A percentile compares a stretch with the other conserved stretches of the same genome.
Evolutionary conservation across 1,140 invertebrate species (phyloP).

Genomic region (Brachionus rotundiformis): DNA sequence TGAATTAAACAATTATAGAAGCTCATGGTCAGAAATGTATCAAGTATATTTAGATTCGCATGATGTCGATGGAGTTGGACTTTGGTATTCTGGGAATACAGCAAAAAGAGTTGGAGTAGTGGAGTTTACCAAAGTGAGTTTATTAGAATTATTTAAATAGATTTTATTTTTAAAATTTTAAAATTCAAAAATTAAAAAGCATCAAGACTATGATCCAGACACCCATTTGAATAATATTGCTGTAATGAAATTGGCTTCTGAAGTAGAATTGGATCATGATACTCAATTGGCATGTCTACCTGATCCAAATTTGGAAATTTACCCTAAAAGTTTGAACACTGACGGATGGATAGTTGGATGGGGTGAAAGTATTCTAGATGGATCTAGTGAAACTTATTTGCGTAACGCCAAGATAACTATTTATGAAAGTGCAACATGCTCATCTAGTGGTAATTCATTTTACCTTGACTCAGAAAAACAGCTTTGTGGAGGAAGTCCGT

Average conservation of each 20-base stretch:
- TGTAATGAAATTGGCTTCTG: not conserved
- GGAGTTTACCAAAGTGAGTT: slow-evolving; percentile 1
- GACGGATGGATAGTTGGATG: slow-evolving; percentile 19
- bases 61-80: not conserved
- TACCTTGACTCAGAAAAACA: not conserved
- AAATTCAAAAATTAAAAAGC: not conserved
- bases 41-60: not conserved
- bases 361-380: not conserved
- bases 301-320: not conserved
- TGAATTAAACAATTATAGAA: not conserved
- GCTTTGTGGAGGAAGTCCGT: not conserved
- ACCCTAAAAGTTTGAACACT: not conserved
- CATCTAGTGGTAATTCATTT: not conserved
- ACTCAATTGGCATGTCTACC: slow-evolving; percentile 34
- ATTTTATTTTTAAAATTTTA: too few relatives aligned
- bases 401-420: not conserved
- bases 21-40: not conserved
- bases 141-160: not conserved
- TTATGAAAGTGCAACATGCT: not conserved
- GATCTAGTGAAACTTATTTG: not conserved
- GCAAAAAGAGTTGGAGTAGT: not conserved
- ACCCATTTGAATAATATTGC: slow-evolving; percentile 9
- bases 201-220: slow-evolving; percentile 10
- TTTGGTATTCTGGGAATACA: not conserved
- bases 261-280: not conserved